Percentiles rank a stretch among this genome's conserved stretches.
Conservation (phyloP, 2,113 vertebrate genomes). For the Cacatua alba region DNA sequence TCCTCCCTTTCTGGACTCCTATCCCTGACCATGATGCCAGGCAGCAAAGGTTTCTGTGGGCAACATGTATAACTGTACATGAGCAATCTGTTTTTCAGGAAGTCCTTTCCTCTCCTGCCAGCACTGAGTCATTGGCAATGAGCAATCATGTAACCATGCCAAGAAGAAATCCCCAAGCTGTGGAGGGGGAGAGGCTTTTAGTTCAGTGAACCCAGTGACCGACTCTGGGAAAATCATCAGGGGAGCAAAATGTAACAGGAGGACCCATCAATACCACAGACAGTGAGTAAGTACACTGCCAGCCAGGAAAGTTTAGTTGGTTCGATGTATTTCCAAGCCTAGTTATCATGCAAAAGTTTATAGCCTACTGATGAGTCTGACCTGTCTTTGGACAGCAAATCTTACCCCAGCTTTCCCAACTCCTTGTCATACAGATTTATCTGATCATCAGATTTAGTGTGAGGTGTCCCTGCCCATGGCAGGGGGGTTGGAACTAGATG, state of each 20-base stretch:
- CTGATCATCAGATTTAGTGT: neutral
- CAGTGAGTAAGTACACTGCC: neutral
- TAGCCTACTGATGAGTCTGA: neutral
- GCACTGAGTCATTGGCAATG: slow-evolving; percentile 16
- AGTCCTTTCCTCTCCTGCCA: slow-evolving; percentile 18
- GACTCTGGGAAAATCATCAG: neutral
- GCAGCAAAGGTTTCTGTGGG: neutral
- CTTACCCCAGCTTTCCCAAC: neutral
- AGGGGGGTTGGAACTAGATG: neutral
- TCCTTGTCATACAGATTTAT: neutral
- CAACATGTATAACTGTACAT: neutral
- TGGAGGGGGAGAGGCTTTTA: neutral
- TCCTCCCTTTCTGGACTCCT: neutral
- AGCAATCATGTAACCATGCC: neutral
- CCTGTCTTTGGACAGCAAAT: neutral
- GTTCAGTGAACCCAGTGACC: neutral
- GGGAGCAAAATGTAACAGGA: neutral
- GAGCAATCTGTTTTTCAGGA: slow-evolving; percentile 28
- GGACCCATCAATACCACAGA: neutral
- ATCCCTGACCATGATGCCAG: neutral
- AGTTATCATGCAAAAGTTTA: neutral
- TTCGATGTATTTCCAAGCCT: neutral
- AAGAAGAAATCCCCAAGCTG: neutral
- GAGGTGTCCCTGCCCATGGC: neutral
- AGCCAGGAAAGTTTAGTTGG: neutral